Percentiles rank a stretch among this genome's conserved stretches.
Conservation (phyloP, 2,888 invertebrate species). For the Horisme vitalbata region DNA sequence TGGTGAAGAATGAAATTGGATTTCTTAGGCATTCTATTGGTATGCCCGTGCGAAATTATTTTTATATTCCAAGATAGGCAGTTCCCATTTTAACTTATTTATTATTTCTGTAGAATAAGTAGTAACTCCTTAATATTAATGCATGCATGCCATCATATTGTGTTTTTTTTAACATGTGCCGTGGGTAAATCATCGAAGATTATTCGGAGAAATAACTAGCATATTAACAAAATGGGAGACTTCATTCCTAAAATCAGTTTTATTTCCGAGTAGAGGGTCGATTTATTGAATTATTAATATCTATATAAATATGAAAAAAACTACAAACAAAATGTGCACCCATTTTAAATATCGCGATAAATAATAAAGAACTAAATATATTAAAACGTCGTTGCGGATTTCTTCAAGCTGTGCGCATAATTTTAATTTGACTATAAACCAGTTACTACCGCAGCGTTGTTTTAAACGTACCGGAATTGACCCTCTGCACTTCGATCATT, state of each 20-base stretch:
- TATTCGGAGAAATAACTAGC: not conserved
- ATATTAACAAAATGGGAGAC: constrained; percentile 1
- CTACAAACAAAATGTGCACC: too few relatives aligned
- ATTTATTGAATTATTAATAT: constrained; percentile 2
- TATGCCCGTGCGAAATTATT: constrained; percentile 41
- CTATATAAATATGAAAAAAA: not conserved
- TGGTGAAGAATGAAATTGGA: constrained; percentile 69
- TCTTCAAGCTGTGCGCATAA: constrained; percentile 12
- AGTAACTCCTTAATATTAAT: constrained; percentile 22
- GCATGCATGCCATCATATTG: constrained; percentile 26
- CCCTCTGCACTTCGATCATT: constrained; percentile 20
- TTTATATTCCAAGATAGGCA: constrained; percentile 1
- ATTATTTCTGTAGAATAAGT: constrained; percentile 31
- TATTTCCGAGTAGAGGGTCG: constrained; percentile 9
- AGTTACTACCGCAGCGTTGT: constrained; percentile 3
- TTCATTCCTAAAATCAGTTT: not conserved
- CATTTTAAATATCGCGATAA: too few relatives aligned
- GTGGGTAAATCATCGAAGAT: constrained; percentile 14
- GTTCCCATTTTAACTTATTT: constrained; percentile 14
- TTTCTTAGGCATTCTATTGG: constrained; percentile 41
- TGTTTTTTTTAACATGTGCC: constrained; percentile 7
- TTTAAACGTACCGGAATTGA: constrained; percentile 1
- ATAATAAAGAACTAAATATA: too few relatives aligned
- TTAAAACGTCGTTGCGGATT: constrained; percentile 9
- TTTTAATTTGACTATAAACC: not conserved